Evolutionary conservation across 2,113 vertebrate genomes (phyloP).

Genomic region (Etheostoma cragini): DNA sequence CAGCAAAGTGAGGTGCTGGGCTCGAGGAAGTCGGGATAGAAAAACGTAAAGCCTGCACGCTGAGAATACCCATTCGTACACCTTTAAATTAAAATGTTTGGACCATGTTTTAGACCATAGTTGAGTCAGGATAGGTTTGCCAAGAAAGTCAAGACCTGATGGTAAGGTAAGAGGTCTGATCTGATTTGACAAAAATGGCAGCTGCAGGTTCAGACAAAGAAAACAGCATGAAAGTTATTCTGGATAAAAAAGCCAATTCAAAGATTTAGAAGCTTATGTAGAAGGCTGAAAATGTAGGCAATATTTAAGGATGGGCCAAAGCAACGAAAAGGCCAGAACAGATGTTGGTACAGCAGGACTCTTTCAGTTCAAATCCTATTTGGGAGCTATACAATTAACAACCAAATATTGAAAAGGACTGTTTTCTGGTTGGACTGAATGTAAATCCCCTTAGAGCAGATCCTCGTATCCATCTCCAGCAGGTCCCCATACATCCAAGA

Average conservation of each 20-base stretch:
- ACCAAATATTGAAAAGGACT: not conserved
- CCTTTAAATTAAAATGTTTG: slow-evolving; percentile 2
- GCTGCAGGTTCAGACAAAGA: no score
- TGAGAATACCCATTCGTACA: slow-evolving; percentile 45
- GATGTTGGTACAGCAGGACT: not conserved
- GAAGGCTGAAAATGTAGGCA: not conserved
- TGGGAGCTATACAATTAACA: not conserved
- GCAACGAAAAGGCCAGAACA: not conserved
- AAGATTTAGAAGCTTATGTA: no score
- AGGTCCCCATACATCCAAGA: not conserved
- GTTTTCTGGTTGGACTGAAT: not conserved
- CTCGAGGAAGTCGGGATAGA: slow-evolving; percentile 59
- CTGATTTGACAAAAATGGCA: not conserved
- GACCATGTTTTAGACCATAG: not conserved
- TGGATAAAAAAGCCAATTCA: not conserved
- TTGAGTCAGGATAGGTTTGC: not conserved
- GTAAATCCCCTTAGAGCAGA: not conserved
- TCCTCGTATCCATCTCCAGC: not conserved
- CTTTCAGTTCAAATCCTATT: not conserved
- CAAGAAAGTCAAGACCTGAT: not conserved
- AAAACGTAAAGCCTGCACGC: slow-evolving; percentile 26
- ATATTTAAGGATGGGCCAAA: no score
- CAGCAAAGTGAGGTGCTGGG: slow-evolving; percentile 72
- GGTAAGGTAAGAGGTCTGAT: not conserved
- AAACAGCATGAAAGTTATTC: not conserved